These are phyloP conservation scores for Camptogramma bilineatum DNA, from an alignment of 2,888 invertebrate species.

Conservation along the genomic window DNA sequence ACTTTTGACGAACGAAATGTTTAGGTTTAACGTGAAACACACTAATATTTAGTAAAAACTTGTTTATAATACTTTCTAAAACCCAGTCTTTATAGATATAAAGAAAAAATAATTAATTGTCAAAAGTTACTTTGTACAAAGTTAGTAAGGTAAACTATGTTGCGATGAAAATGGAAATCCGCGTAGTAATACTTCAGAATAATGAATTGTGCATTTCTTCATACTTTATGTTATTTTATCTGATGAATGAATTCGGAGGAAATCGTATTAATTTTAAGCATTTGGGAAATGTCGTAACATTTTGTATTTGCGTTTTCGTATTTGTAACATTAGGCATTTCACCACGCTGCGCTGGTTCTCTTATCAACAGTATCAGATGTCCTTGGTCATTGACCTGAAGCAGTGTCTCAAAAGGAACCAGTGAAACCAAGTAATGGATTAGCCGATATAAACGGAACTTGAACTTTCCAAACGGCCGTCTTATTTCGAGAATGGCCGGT, in stretches of 20 bases:
- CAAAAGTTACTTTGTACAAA: background rate
- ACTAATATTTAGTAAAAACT: background rate
- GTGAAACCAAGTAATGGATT: background rate
- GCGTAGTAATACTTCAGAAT: background rate
- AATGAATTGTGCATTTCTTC: background rate
- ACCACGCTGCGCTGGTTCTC: background rate
- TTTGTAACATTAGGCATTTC: background rate
- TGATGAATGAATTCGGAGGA: background rate
- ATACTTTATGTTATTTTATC: background rate
- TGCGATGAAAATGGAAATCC: background rate
- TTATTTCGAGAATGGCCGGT: conserved; percentile 12
- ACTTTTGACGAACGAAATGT: no score
- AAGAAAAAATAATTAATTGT: background rate
- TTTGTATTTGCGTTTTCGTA: background rate
- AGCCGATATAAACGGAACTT: background rate
- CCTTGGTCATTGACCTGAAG: background rate
- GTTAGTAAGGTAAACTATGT: background rate
- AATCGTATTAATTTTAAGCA: no score
- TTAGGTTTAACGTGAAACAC: no score
- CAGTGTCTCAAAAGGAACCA: background rate
- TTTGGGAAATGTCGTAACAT: background rate
- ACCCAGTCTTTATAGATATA: background rate
- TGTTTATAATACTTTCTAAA: background rate
- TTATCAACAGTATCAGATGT: background rate
- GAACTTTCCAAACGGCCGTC: conserved; percentile 1